A percentile compares a stretch with the other conserved stretches of the same genome.
phyloP scores from a whole-genome alignment of 2,888 invertebrate species.

The Lamellibrachia columna region DNA sequence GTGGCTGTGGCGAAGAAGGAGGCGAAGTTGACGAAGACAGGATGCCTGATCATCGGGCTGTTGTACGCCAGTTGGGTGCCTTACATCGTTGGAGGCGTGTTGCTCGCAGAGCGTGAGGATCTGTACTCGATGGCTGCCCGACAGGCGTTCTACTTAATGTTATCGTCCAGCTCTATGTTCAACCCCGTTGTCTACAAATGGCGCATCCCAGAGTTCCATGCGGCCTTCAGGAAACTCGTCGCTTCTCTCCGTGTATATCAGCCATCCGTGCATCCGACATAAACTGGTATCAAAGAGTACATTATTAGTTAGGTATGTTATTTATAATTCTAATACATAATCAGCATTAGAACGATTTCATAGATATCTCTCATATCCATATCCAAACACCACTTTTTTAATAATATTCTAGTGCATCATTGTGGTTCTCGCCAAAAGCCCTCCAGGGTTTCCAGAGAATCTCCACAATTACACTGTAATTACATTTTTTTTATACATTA shows the following conservation, averaged over 20 bases:
- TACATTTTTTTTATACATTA: too few relatives aligned
- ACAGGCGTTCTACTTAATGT: neutral
- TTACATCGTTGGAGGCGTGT: neutral
- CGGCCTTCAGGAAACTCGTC: slow-evolving; percentile 3
- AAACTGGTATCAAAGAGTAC: too few relatives aligned
- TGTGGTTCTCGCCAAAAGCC: too few relatives aligned
- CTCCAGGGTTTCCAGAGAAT: too few relatives aligned
- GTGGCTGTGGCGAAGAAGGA: neutral
- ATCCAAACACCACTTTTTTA: too few relatives aligned
- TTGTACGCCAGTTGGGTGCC: neutral
- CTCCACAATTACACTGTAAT: too few relatives aligned
- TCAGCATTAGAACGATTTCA: too few relatives aligned
- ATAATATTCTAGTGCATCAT: too few relatives aligned
- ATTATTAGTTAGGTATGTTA: too few relatives aligned
- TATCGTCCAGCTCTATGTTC: neutral
- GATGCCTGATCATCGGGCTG: neutral
- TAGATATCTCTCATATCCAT: too few relatives aligned
- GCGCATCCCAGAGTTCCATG: neutral
- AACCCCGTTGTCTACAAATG: neutral
- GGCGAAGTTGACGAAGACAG: neutral
- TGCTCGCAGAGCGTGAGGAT: neutral
- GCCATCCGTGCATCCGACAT: neutral
- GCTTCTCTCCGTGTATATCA: neutral
- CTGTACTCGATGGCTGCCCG: neutral
- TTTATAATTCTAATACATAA: too few relatives aligned